Base-by-base conservation (phyloP, 2,888 invertebrate genomes). In the Lathronympha strigana region DNA sequence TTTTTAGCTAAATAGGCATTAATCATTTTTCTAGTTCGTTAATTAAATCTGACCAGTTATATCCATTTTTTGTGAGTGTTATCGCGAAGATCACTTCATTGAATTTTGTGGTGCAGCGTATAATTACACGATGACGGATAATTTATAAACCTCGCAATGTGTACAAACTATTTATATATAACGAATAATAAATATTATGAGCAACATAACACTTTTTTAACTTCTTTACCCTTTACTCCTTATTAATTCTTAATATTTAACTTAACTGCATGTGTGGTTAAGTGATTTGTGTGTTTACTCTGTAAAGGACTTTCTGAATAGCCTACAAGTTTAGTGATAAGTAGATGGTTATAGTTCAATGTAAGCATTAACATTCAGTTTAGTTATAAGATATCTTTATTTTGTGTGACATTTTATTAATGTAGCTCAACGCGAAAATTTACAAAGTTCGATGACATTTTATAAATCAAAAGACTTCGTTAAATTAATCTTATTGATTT, bases 91-190 rank as follows among this genome's bases (percentile, higher is more conserved):
- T 78, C 70, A 74, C 73, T 73, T 73, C 72, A 79, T 72, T 74
- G 74, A 77, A 73, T 76, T 72, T 71, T 70, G 70, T 72, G 71
- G 74, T 66, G n/a, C 69, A 72, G 73, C 71, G 69, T 78, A 73
- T 82, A 82, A 81, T 81, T 82, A 82, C 77, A 81, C 70, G 76
- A 75, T 79, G 78, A 79, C 74, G 75, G 75, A 77, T 81, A 77
- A 81, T 85, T 83, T 78, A 79, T 80, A 80, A 81, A 73, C 61
- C 69, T 76, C 71, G 70, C 64, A 40, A 40, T 57, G 55, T 55
- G 50, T 36, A 57, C 38, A 28, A 47, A 51, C 33, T 21, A 28
- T 31, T 40, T 43, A 55, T n/a, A 38, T 11, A 53, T 38, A 17
- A 43, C 19, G 19, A 19, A 4, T 1, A 11, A 33, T 33, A 2